These are phyloP conservation scores for Nibea coibor DNA, from an alignment of 2,113 vertebrate species.

Conservation along the genomic window DNA sequence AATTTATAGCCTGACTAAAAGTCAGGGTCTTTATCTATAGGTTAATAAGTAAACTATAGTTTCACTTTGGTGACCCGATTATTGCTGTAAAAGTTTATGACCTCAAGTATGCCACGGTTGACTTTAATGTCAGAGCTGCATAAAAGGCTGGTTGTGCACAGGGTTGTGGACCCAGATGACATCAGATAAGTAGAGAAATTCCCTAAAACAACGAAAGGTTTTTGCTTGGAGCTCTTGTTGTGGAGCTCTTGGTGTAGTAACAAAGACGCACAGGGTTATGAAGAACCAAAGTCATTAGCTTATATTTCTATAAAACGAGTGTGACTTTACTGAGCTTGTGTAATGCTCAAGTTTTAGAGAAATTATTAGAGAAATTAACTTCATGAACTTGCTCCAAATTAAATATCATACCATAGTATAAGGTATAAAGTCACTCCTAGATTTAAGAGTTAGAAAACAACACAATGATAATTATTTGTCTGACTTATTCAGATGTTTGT, in stretches of 20 bases:
- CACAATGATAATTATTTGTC: background rate
- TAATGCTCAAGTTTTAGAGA: background rate
- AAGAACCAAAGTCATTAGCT: background rate
- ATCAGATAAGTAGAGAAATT: background rate
- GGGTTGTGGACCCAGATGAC: background rate
- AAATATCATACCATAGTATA: background rate
- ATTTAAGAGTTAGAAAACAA: background rate
- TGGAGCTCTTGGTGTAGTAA: background rate
- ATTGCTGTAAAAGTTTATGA: background rate
- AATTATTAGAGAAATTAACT: background rate
- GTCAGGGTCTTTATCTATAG: slow-evolving; percentile 6
- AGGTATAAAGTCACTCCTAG: background rate
- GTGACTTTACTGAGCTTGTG: background rate
- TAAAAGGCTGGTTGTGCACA: background rate
- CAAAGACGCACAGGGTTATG: background rate
- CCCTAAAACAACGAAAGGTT: background rate
- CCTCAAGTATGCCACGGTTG: background rate
- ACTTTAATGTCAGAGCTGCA: background rate
- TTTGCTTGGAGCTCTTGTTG: background rate
- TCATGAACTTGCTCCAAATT: background rate
- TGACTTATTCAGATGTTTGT: slow-evolving; percentile 48
- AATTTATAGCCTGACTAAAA: slow-evolving; percentile 34
- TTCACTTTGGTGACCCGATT: background rate
- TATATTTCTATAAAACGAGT: background rate
- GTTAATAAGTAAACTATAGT: slow-evolving; percentile 53